Evolutionary conservation across 2,888 invertebrate species (phyloP).

Genomic region (Oscheius myriophilus): DNA sequence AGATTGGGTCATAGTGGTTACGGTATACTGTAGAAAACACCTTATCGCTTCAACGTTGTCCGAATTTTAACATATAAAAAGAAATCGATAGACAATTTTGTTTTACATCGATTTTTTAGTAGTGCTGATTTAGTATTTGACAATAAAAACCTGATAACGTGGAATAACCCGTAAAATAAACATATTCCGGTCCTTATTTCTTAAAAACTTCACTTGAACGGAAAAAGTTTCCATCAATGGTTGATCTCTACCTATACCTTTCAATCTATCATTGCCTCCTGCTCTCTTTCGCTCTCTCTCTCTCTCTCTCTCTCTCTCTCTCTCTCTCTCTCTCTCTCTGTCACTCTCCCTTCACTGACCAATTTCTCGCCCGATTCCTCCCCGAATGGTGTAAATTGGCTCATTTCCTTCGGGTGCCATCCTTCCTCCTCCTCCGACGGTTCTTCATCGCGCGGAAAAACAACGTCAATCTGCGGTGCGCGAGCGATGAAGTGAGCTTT

Average conservation of each 20-base stretch:
- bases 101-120: too few species aligned
- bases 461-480: constrained; percentile 16
- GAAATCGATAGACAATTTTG: too few species aligned
- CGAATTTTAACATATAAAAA: too few species aligned
- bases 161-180: too few species aligned
- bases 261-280: neutral
- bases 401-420: constrained; percentile 4
- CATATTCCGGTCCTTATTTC: too few species aligned
- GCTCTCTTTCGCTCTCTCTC: neutral
- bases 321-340: constrained; percentile 11
- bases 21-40: too few species aligned
- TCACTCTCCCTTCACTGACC: neutral
- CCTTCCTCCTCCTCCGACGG: neutral
- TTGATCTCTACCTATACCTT: neutral
- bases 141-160: too few species aligned
- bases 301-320: constrained; percentile 3
- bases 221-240: too few species aligned
- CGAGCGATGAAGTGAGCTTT: constrained; percentile 29
- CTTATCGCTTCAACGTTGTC: too few species aligned
- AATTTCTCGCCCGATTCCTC: neutral
- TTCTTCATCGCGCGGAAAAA: constrained; percentile 16
- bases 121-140: too few species aligned
- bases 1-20: too few species aligned
- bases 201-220: too few species aligned
- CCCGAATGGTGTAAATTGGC: constrained; percentile 1